Base-by-base conservation (phyloP, 2,113 vertebrate species). In the Grallaria varia region DNA sequence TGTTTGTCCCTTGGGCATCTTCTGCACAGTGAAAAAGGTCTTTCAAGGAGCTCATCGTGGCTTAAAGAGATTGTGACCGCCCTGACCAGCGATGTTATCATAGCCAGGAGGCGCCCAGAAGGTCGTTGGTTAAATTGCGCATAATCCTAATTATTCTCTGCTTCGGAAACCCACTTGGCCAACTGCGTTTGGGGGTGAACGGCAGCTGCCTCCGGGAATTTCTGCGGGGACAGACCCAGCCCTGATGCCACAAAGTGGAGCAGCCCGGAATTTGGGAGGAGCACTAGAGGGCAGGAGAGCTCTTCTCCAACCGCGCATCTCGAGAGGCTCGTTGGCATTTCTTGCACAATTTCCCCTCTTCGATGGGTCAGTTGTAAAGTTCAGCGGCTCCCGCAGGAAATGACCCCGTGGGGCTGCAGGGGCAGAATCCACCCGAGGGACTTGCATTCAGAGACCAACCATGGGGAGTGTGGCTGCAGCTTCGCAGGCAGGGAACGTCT, bases 231-330 rank as follows among this genome's bases (percentile, higher is more conserved):
- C 37, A 40, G 45, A 21, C 53, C 0, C 18, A 72, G 30, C 8
- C 15, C 20, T 1, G 8, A 14, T 22, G 3, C 35, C 19, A 12
- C 5, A 7, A 9, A 5, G 9, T 0, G 0, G 13, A 50, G 9
- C 56, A 31, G 12, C 31, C 18, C 10, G 8, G 80, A 55, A 28
- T 78, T 23, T 2, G 42, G 35, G 67, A 59, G 50, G 15, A 78
- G 88, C 97, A 28, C 96, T 88, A 97, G 97, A 76, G 97, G 97
- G 97, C 96, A 96, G 97, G 84, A 95, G 94, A 87, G 94, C 63
- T 78, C 87, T 80, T 77, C 15, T 16, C 47, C 12, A 9, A 2
- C 12, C 1, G 52, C 19, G 6, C 8, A 0, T 19, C 47, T 47
- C 59, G 0, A 2, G 2, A 4, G 9, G 6, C 62, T 5, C 14